Conservation (phyloP, 2,113 vertebrate genomes). For the Erythrocebus patas region DNA sequence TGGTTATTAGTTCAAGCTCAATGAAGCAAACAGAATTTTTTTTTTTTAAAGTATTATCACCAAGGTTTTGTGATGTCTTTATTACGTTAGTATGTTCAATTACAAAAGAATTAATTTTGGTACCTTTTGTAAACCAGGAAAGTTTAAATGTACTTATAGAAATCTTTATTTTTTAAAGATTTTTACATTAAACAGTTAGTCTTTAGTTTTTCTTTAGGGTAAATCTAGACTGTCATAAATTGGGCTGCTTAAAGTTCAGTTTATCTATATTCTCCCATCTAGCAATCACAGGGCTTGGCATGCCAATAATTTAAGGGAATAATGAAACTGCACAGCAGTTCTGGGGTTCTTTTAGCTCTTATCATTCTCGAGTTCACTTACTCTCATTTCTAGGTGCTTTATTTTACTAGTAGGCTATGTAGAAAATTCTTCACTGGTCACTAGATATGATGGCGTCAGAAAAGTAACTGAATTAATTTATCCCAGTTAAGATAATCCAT, state of each 20-base stretch:
- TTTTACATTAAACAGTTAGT: slow-evolving; percentile 20
- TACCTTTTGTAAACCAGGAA: slow-evolving; percentile 23
- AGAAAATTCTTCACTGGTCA: background rate
- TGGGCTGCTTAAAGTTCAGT: background rate
- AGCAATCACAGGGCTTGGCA: background rate
- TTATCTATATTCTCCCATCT: background rate
- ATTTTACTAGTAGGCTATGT: background rate
- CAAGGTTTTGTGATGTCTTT: slow-evolving; percentile 36
- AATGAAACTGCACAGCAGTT: background rate
- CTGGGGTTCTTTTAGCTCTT: background rate
- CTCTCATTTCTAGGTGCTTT: slow-evolving; percentile 1
- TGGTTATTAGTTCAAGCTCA: slow-evolving; percentile 28
- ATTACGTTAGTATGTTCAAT: slow-evolving; percentile 4
- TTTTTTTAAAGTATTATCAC: slow-evolving; percentile 3
- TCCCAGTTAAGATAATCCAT: background rate
- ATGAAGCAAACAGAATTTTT: slow-evolving; percentile 7
- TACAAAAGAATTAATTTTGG: slow-evolving; percentile 27
- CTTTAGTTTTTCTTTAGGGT: background rate
- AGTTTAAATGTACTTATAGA: background rate
- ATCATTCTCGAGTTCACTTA: background rate
- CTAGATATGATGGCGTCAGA: background rate
- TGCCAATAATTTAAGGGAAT: background rate
- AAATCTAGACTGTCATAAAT: slow-evolving; percentile 4
- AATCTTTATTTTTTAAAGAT: background rate
- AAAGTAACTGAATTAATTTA: slow-evolving; percentile 26